These are phyloP conservation scores for Palloptera scutellata DNA, from an alignment of 2,888 invertebrate species.

Conservation along the genomic window DNA sequence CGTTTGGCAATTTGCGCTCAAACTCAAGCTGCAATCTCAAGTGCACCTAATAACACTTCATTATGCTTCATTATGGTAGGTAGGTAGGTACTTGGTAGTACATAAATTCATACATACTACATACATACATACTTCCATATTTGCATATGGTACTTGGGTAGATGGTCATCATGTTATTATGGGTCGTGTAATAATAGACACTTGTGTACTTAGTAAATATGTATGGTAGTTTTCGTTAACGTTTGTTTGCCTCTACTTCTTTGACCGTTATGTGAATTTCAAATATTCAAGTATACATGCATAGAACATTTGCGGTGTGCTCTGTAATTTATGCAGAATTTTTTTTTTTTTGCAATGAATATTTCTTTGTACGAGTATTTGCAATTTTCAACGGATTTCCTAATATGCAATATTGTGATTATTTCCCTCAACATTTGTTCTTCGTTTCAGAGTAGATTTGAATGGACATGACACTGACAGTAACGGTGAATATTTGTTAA, in stretches of 20 bases:
- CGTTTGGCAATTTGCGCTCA: too few species aligned
- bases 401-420: neutral
- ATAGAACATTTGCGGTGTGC: too few species aligned
- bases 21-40: neutral
- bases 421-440: neutral
- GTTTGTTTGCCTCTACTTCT: neutral
- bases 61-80: slow-evolving; percentile 50
- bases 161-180: too few species aligned
- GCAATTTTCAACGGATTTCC: neutral
- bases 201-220: too few species aligned
- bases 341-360: slow-evolving; percentile 18
- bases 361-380: slow-evolving; percentile 34
- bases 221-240: neutral
- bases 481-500: neutral
- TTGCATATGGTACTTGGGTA: too few species aligned
- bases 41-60: slow-evolving; percentile 49
- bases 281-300: neutral
- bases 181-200: too few species aligned
- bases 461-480: slow-evolving; percentile 55
- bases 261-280: neutral
- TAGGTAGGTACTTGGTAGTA: too few species aligned
- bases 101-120: too few species aligned
- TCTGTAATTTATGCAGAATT: slow-evolving; percentile 20
- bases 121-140: neutral
- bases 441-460: slow-evolving; percentile 14